Conservation (phyloP, 2,797 vertebrate species). For the Muscicapa striata region DNA sequence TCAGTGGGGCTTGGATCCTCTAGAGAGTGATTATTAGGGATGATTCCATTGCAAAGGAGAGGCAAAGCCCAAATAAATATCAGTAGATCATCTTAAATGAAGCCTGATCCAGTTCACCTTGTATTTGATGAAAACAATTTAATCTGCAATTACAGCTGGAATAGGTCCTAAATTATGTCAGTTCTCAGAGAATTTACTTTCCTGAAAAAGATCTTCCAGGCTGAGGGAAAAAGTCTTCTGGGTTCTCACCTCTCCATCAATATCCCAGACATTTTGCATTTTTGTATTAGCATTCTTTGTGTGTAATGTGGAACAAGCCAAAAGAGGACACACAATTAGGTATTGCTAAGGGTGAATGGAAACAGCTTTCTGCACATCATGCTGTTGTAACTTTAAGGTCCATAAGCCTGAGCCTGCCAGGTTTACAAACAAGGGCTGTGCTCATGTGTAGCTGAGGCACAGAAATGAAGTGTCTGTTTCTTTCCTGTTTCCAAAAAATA, state of each 20-base stretch:
- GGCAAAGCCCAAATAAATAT: not conserved
- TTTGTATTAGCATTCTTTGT: not conserved
- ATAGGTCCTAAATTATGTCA: not conserved
- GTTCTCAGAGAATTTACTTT: not conserved
- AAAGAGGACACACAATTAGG: not conserved
- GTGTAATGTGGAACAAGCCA: not conserved
- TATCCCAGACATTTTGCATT: not conserved
- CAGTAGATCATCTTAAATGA: not conserved
- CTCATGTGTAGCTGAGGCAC: not conserved
- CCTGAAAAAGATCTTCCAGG: not conserved
- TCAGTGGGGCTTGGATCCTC: not conserved
- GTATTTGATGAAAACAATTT: not conserved
- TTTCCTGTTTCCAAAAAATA: slow-evolving; percentile 32
- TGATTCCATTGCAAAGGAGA: not conserved
- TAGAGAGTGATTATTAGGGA: not conserved
- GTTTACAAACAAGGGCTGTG: slow-evolving; percentile 13
- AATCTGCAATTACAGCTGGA: not conserved
- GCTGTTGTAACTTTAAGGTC: not conserved
- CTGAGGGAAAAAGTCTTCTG: not conserved
- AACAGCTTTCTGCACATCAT: not conserved
- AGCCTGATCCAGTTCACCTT: not conserved
- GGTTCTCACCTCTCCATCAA: not conserved
- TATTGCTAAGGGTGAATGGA: not conserved
- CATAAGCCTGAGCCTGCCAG: not conserved
- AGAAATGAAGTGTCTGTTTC: slow-evolving; percentile 57